Conservation (phyloP, 2,797 vertebrate genomes). For the Coccyzus lansbergi region DNA sequence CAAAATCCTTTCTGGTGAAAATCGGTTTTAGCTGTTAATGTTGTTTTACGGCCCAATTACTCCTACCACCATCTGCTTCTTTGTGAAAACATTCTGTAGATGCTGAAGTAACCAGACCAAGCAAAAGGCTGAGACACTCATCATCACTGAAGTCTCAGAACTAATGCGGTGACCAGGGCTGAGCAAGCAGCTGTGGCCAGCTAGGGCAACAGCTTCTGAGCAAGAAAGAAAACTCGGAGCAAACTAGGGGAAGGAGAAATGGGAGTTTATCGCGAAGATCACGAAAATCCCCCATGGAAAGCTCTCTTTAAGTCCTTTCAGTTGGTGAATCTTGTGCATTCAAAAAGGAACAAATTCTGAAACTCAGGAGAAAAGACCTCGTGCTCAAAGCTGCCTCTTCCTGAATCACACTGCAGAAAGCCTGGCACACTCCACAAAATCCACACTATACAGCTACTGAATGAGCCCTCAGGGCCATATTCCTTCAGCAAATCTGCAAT, state of each 20-base stretch:
- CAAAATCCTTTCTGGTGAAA: constrained; percentile 53
- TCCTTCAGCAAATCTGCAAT: background rate
- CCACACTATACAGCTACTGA: background rate
- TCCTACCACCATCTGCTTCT: constrained; percentile 75
- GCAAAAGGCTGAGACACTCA: constrained; percentile 58
- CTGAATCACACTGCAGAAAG: background rate
- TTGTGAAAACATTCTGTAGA: constrained; percentile 72
- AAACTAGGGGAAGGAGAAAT: background rate
- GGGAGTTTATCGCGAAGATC: background rate
- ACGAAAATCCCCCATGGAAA: background rate
- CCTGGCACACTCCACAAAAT: background rate
- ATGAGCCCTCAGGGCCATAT: background rate
- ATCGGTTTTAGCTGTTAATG: constrained; percentile 46
- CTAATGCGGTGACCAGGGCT: constrained; percentile 25
- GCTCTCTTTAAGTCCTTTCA: background rate
- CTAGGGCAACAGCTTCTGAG: background rate
- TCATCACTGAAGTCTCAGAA: constrained; percentile 11
- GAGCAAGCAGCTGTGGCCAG: constrained; percentile 29
- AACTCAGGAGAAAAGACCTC: background rate
- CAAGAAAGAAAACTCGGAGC: constrained; percentile 7
- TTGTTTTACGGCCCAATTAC: constrained; percentile 67
- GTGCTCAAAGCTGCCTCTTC: background rate
- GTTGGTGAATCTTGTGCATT: background rate
- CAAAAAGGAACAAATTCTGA: background rate
- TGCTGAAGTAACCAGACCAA: constrained; percentile 64